Evolutionary conservation across 2,888 invertebrate genomes (phyloP), one percentile per base, ranked within the genome.

Genomic region (Dicyrtomina minuta): DNA sequence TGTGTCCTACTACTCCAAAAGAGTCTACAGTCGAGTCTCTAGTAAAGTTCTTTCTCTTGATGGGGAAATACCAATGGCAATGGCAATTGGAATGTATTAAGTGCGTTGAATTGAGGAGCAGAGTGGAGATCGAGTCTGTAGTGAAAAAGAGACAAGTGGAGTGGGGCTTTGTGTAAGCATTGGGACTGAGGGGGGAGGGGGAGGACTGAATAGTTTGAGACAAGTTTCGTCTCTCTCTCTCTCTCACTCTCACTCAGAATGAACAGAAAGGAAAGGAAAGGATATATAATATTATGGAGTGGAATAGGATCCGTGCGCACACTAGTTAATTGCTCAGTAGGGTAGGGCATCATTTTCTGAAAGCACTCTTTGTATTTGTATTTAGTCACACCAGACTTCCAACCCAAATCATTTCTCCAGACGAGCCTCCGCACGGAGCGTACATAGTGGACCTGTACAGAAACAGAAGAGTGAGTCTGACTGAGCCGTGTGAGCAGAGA

Each of bases 251-350:
- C 33, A 33, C 33, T 33, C 33, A 33, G 33, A 33, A 8, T 33
- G 33, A 33, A 8, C 33, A 33, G 33, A 33, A 33, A 33, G 33
- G 33, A 33, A 33, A 33, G 33, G 33, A 33, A 33, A 33, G 33
- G 33, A 33, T 33, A 3, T 33, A 33, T 8, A 8, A 33, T 33
- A 33, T 8, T 33, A 33, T 33, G 33, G 33, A 27, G n/a, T 26
- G 26, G 26, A 15, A 20, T 12, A 17, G 62, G 67, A 67, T 59
- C 59, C 59, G 60, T 67, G 67, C 66, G 71, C 71, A 61, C 64
- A 61, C 64, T 71, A 59, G 61, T 71, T 71, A 71, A 71, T 71
- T 71, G 71, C 66, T 71, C 66, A 68, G 68, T 68, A 68, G 71
- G 71, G 60, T 66, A 68, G 61, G 56, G 56, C 65, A 71, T 66